Percentiles rank a stretch among this genome's conserved stretches.
Conservation (phyloP, 2,888 invertebrate species). For the Drosophila gaucha region DNA sequence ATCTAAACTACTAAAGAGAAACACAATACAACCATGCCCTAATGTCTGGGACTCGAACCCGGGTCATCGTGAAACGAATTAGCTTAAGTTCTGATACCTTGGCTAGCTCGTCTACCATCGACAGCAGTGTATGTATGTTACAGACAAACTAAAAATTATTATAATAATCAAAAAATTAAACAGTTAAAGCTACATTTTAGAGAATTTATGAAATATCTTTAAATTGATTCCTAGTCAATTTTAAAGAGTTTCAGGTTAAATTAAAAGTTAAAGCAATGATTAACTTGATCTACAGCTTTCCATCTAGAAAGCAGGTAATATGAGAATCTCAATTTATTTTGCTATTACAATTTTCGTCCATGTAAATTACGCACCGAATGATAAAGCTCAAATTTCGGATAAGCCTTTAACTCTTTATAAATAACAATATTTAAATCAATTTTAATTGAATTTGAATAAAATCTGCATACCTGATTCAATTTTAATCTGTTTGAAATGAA, state of each 20-base stretch:
- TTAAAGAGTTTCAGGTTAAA: neutral
- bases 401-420: neutral
- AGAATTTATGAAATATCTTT: neutral
- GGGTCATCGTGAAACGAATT: no score
- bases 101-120: no score
- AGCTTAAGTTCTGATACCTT: no score
- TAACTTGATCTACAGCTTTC: neutral
- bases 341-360: neutral
- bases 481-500: neutral
- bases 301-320: neutral
- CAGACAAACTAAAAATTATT: no score
- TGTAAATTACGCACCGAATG: neutral
- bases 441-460: constrained; percentile 3
- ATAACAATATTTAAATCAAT: neutral
- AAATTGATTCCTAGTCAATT: no score
- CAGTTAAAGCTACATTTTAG: neutral
- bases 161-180: no score
- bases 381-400: neutral
- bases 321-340: neutral
- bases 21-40: no score
- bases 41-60: no score
- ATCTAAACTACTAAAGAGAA: no score
- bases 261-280: neutral
- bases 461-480: neutral
- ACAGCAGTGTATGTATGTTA: no score